Percentiles rank a stretch among this genome's conserved stretches.
Evolutionary conservation across 2,113 vertebrate species (phyloP).

Genomic region (Anthoscopus minutus): DNA sequence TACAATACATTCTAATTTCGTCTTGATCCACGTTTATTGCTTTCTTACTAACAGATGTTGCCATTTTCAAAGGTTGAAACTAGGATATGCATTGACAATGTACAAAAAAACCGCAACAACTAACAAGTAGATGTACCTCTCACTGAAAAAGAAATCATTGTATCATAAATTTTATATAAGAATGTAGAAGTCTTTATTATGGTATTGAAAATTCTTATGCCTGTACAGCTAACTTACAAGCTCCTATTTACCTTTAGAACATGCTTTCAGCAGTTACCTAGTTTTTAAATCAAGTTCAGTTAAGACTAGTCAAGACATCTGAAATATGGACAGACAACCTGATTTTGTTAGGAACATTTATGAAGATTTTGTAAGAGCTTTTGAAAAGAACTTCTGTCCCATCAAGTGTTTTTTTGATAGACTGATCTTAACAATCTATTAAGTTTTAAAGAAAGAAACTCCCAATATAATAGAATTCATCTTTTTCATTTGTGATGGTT

Average conservation of each 20-base stretch:
- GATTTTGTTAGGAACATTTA: background rate
- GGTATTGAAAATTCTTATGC: background rate
- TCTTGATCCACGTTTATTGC: background rate
- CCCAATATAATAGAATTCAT: background rate
- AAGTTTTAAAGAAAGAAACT: background rate
- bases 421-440: background rate
- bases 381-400: background rate
- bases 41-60: background rate
- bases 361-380: background rate
- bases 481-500: background rate
- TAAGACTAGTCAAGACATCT: background rate
- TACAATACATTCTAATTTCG: background rate
- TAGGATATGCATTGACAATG: background rate
- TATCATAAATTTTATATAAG: background rate
- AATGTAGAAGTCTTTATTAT: constrained; percentile 1
- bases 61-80: background rate
- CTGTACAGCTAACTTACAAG: background rate
- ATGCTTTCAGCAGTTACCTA: background rate
- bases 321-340: background rate
- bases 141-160: background rate
- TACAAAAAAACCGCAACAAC: background rate
- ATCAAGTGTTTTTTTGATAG: background rate
- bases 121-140: background rate
- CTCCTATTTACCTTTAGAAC: background rate
- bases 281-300: background rate